These are phyloP conservation scores for Zingel zingel DNA, from an alignment of 2,113 vertebrate species.

Conservation along the genomic window DNA sequence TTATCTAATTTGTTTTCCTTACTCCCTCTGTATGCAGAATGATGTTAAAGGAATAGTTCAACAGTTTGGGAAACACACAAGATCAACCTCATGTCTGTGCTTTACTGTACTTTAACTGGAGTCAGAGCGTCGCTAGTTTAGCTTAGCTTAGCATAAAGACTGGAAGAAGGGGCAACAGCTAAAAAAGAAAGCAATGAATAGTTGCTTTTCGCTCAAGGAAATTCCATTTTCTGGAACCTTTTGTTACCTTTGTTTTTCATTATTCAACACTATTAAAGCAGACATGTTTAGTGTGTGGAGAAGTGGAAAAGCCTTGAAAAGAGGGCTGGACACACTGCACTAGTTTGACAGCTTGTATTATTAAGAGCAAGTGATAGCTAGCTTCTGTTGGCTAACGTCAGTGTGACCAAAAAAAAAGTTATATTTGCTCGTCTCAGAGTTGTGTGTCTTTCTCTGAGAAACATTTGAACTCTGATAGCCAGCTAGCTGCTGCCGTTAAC, in stretches of 20 bases:
- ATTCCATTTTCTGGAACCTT: background rate
- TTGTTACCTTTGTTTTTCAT: no score
- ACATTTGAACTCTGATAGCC: background rate
- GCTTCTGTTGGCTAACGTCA: background rate
- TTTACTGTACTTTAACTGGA: background rate
- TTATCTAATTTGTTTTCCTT: background rate
- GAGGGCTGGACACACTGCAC: background rate
- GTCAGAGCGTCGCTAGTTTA: background rate
- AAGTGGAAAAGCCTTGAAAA: background rate
- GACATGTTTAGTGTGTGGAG: background rate
- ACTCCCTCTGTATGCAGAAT: background rate
- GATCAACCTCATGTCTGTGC: background rate
- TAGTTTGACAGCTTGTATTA: background rate
- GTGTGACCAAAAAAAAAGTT: no score
- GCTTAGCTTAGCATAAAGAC: background rate
- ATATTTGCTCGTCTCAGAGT: background rate
- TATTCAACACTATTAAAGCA: background rate
- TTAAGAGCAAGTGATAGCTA: background rate
- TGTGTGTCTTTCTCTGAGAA: background rate
- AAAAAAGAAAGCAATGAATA: background rate
- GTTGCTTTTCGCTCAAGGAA: background rate
- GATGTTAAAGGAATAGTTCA: background rate
- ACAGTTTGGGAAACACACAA: background rate
- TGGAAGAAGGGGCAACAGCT: background rate
- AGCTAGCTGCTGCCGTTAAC: background rate